Evolutionary conservation across 2,113 vertebrate genomes (phyloP).

Genomic region (Archilochus colubris): DNA sequence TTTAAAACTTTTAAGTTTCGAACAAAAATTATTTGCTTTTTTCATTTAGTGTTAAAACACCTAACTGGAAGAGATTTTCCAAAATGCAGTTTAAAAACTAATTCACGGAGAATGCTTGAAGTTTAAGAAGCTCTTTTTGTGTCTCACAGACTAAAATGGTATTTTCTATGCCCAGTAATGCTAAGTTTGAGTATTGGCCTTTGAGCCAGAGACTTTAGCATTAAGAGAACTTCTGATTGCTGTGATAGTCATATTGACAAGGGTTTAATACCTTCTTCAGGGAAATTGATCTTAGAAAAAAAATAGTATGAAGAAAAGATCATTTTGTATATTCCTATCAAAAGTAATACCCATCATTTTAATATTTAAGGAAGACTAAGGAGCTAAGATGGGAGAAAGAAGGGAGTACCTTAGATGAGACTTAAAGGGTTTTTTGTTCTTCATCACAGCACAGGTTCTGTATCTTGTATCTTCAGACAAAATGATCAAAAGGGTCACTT

Average conservation of each 20-base stretch:
- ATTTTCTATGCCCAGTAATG: background rate
- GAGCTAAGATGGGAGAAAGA: background rate
- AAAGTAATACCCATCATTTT: background rate
- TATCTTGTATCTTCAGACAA: background rate
- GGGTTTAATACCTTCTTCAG: background rate
- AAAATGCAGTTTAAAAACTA: background rate
- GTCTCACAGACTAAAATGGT: background rate
- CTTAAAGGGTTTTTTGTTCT: background rate
- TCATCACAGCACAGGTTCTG: background rate
- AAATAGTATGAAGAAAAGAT: background rate
- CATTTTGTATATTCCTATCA: background rate
- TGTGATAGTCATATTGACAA: background rate
- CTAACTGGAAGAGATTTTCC: background rate
- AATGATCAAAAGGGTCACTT: background rate
- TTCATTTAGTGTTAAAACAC: background rate
- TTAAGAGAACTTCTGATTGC: background rate
- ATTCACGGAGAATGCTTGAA: background rate
- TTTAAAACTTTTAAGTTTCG: background rate
- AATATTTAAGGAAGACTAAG: background rate
- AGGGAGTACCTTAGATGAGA: background rate
- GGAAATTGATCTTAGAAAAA: background rate
- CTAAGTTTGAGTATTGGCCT: background rate
- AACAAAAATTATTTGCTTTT: background rate
- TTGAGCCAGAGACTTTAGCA: background rate
- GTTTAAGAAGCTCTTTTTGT: background rate